Base-by-base conservation (phyloP, 2,113 vertebrate species). In the Hypocryptadius cinnamomeus region DNA sequence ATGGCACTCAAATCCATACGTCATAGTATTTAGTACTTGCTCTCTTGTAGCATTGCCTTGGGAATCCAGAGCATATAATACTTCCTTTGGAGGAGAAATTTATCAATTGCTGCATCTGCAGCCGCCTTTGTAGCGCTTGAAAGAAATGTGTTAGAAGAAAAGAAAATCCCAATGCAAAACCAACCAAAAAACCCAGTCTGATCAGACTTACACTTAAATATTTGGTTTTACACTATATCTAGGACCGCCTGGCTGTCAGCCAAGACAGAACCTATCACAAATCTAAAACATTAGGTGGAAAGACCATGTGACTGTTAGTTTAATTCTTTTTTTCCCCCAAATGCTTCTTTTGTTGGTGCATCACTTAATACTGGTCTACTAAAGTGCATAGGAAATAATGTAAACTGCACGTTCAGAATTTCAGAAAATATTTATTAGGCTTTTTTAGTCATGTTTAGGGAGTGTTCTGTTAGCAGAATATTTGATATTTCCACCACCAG, bases 211-310 rank as follows among this genome's bases (percentile, higher is more conserved):
- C 24, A 69, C 37, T 89, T 85, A 93, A 94, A 94, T 96, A 84
- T 94, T 96, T 96, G 74, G 69, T 50, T 94, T 96, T 96, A 83
- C 18, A 56, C 74, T 92, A 82, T 92, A 92, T 95, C 91, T 97
- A 94, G 89, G 64, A 61, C 44, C 0, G 2, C 37, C 89, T 96
- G 87, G 63, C 76, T 84, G 74, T 87, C 37, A 5, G 54, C 59
- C 88, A 92, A 95, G 42, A 33, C 37, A 73, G 31, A 94, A 8
- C n/a, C 69, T 84, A 48, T 66, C 74, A 79, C 79, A 85, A 56
- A 73, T 88, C 63, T 93, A 81, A 94, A 96, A 88, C 40, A 70
- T 45, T 66, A 89, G 37, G 22, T 80, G 21, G 39, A 90, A 93
- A 79, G 47, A 78, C 28, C 66, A 66, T 6, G 14, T 84, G 44